Evolutionary conservation across 2,797 vertebrate genomes (phyloP), one percentile per base, ranked within the genome.

Genomic region (Pterois miles): DNA sequence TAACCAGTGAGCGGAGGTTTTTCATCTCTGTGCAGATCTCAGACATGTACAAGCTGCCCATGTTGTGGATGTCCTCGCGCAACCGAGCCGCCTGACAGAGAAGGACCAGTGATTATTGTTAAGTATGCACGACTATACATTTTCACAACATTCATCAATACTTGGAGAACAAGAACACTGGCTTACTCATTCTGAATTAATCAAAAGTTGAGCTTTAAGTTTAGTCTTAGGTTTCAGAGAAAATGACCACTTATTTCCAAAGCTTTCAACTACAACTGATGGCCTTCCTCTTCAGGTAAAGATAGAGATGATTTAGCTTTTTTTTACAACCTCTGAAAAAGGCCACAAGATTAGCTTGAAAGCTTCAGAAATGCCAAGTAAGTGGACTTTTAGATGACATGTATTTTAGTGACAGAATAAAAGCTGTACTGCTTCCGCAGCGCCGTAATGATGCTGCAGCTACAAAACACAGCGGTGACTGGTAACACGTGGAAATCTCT

Each of bases 21-120:
- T 99, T 99, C 96, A 99, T 97, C 96, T 99, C 98, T 70, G 97
- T 99, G 96, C 98, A 99, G 95, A 98, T 97, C 96, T 99, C 98
- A 52, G 98, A 99, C 98, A 99, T 99, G 92, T 99, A 98, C 92
- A 99, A 95, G 81, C 96, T 99, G 88, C 98, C 98, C 97, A 99
- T 98, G 92, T 97, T 99, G 95, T 99, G 97, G 87, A 97, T 94
- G 93, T 99, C 98, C 94, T 99, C 98, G 34, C 96, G 96, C 91
- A 98, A 95, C 92, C 98, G 96, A 66, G 97, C 96, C 70, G 97
- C 98, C 98, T 99, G 86, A 29, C n/a, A 63, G 23, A 48, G 27
- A 56, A 6, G 22, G 13, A 62, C 0, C 23, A 38, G 11, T 0
- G 14, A 1, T 52, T 22, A 27, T 1, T 52, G 18, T 48, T 5